phyloP scores from a whole-genome alignment of 2,888 invertebrate genomes.

The Cosmorhoe ocellata region DNA sequence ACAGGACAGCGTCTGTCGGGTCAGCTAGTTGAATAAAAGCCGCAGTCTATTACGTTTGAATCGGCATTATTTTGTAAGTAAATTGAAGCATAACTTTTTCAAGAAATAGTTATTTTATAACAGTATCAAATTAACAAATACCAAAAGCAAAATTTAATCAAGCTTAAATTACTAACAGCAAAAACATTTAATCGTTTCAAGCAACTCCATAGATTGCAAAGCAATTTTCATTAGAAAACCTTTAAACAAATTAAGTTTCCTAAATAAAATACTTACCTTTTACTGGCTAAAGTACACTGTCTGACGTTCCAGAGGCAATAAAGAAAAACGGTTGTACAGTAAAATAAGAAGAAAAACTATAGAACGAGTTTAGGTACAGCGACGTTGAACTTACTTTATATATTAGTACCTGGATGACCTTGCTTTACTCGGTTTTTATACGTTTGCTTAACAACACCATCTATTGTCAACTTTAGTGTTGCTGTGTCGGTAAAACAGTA shows the following conservation, averaged over 20 bases:
- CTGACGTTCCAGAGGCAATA: constrained; percentile 12
- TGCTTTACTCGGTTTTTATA: background rate
- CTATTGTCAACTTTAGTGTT: no score
- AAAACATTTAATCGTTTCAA: constrained; percentile 12
- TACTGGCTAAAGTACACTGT: constrained; percentile 7
- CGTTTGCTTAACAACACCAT: no score
- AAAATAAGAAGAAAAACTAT: constrained; percentile 13
- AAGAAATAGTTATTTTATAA: no score
- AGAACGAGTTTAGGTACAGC: background rate
- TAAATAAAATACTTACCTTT: constrained; percentile 15
- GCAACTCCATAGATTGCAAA: constrained; percentile 7
- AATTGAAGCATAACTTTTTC: no score
- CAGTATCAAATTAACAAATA: no score
- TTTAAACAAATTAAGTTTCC: constrained; percentile 22
- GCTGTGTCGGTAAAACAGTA: no score
- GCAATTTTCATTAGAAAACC: constrained; percentile 24
- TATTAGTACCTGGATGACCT: no score
- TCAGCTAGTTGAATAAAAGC: no score
- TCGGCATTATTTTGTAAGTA: no score
- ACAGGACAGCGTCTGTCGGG: no score
- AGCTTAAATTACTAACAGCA: constrained; percentile 17
- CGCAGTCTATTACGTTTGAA: no score
- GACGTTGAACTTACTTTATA: background rate
- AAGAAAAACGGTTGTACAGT: constrained; percentile 11
- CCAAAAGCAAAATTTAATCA: constrained; percentile 25